Evolutionary conservation across 2,888 invertebrate species (phyloP).

Genomic region (Trachelus tabidus): DNA sequence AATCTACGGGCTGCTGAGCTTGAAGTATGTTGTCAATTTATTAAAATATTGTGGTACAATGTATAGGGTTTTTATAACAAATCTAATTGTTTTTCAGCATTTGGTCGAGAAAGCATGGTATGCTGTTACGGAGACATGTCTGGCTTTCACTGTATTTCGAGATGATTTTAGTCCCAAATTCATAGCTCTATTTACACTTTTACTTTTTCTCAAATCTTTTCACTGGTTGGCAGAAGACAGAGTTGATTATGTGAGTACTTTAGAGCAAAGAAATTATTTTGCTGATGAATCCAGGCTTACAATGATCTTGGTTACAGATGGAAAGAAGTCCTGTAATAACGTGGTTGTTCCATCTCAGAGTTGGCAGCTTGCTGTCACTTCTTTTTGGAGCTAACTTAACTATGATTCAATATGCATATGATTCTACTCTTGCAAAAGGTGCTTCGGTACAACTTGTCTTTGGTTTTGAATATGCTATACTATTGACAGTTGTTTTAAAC

Average conservation of each 20-base stretch:
- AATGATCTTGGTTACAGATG: conserved; percentile 77
- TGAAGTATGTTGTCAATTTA: conserved; percentile 74
- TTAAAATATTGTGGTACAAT: neutral
- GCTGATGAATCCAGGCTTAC: neutral
- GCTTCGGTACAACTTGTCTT: conserved; percentile 98
- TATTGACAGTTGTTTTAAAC: conserved; percentile 92
- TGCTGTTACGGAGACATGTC: conserved; percentile 99
- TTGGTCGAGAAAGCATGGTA: conserved; percentile 98
- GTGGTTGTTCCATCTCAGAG: conserved; percentile 92
- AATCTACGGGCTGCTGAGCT: conserved; percentile 95
- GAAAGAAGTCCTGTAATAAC: conserved; percentile 98
- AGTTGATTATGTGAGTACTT: conserved; percentile 94
- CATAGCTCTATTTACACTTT: conserved; percentile 95
- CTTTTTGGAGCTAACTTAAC: conserved; percentile 86
- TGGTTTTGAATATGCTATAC: conserved; percentile 98
- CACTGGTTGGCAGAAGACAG: conserved; percentile 99
- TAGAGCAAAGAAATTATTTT: conserved; percentile 88
- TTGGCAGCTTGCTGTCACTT: conserved; percentile 84
- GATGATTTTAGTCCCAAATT: conserved; percentile 99
- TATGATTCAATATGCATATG: conserved; percentile 94
- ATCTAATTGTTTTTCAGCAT: conserved; percentile 75
- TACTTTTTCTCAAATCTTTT: conserved; percentile 97
- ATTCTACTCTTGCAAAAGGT: conserved; percentile 91
- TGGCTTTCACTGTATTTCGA: conserved; percentile 98
- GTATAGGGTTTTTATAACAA: neutral